phyloP scores from a whole-genome alignment of 35 echinoderm and acorn worm genomes.

The Apostichopus californicus region DNA sequence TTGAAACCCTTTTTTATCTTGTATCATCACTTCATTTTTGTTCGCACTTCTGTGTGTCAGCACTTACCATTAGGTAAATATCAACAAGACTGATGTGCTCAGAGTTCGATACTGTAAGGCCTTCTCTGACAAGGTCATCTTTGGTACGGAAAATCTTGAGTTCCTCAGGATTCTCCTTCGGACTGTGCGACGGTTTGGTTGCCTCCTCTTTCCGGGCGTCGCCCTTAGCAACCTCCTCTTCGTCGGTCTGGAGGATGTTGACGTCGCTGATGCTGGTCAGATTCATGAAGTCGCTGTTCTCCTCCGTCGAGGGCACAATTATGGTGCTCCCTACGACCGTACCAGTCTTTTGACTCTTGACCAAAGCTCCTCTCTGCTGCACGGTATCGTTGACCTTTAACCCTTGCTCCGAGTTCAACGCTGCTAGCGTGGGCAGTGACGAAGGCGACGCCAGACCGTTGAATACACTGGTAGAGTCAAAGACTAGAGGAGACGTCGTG shows the following conservation, averaged over 20 bases:
- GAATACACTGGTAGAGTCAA: neutral
- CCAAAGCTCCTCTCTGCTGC: conserved; percentile 26
- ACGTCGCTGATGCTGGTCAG: conserved; percentile 44
- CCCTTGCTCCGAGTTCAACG: neutral
- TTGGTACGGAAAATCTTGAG: conserved; percentile 42
- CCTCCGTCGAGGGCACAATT: neutral
- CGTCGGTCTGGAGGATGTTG: conserved; percentile 37
- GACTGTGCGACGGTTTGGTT: neutral
- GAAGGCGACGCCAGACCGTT: neutral
- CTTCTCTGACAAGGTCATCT: conserved; percentile 68
- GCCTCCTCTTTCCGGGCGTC: conserved; percentile 11
- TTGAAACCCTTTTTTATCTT: too few relatives aligned
- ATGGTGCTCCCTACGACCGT: conserved; percentile 23
- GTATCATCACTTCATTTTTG: too few relatives aligned
- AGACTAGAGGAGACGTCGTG: neutral
- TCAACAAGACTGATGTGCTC: conserved; percentile 77
- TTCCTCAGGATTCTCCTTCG: neutral
- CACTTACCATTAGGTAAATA: conserved; percentile 88
- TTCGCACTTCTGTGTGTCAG: neutral
- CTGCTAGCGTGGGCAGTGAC: neutral
- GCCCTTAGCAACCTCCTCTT: conserved; percentile 10
- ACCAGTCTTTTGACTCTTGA: conserved; percentile 44
- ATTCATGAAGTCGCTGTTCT: conserved; percentile 46
- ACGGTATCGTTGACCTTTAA: neutral
- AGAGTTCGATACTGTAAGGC: conserved; percentile 65